These are phyloP conservation scores for Colossoma macropomum DNA, from an alignment of 2,113 vertebrate species.

Conservation along the genomic window DNA sequence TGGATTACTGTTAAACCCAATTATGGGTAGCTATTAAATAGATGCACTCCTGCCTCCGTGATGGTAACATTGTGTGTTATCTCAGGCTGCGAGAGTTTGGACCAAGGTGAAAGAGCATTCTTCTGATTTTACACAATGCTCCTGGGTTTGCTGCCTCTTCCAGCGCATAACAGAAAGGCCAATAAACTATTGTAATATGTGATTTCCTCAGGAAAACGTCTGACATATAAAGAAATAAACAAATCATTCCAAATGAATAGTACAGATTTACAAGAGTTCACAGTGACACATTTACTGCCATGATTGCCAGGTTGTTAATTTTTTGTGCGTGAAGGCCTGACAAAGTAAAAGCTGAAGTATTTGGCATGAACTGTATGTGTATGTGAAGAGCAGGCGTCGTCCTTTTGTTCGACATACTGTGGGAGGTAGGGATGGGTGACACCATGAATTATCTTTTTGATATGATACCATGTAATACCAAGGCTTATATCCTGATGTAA, in stretches of 20 bases:
- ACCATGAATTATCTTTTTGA: too few relatives aligned
- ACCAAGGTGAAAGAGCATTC: background rate
- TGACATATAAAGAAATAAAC: constrained; percentile 8
- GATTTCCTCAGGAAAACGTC: constrained; percentile 6
- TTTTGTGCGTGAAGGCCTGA: background rate
- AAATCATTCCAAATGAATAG: constrained; percentile 9
- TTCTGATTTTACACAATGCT: constrained; percentile 5
- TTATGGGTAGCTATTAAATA: background rate
- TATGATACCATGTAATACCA: too few relatives aligned
- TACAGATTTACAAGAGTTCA: constrained; percentile 20
- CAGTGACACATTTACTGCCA: constrained; percentile 26
- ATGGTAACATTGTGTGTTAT: background rate
- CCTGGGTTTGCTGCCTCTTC: background rate
- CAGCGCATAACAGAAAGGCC: constrained; percentile 14
- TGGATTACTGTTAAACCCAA: background rate
- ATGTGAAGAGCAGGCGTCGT: background rate
- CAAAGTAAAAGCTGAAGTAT: background rate
- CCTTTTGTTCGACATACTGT: background rate
- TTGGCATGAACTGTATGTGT: background rate
- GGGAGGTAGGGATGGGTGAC: too few relatives aligned
- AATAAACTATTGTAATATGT: constrained; percentile 17
- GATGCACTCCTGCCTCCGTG: background rate
- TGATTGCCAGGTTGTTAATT: constrained; percentile 9
- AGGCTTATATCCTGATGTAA: too few relatives aligned
- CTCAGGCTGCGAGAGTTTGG: background rate